These are phyloP conservation scores for Regulus satrapa DNA, from an alignment of 2,113 vertebrate species.

Conservation along the genomic window DNA sequence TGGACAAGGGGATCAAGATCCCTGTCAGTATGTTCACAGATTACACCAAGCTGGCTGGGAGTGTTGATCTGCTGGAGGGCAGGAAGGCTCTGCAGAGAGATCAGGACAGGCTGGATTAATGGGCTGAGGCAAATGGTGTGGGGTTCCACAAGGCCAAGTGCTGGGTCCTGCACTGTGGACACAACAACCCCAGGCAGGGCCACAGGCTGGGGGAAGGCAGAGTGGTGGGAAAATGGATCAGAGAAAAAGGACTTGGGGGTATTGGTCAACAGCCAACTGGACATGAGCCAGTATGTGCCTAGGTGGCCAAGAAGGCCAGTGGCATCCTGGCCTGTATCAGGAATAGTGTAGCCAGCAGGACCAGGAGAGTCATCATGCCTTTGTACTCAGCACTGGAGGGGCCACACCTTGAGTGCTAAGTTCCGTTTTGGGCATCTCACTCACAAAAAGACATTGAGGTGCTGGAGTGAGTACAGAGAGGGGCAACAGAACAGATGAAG, in stretches of 20 bases:
- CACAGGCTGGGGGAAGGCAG: neutral
- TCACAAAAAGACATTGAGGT: neutral
- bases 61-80: neutral
- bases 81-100: neutral
- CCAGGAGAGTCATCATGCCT: rapidly evolving
- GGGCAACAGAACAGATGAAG: neutral
- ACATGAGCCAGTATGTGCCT: neutral
- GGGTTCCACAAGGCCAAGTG: neutral
- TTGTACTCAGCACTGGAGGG: neutral
- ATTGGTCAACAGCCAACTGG: neutral
- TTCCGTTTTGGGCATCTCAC: neutral
- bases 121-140: neutral
- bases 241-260: rapidly evolving
- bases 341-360: neutral
- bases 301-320: neutral
- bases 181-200: neutral
- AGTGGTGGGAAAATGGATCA: rapidly evolving
- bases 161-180: rapidly evolving
- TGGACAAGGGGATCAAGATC: neutral
- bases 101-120: neutral
- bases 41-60: neutral
- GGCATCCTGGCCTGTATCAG: neutral
- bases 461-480: neutral
- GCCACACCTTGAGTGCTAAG: rapidly evolving
- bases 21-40: neutral